Evolutionary conservation across 2,113 vertebrate genomes (phyloP), one percentile per base, ranked within the genome.

Genomic region (Triplophysa dalaica): DNA sequence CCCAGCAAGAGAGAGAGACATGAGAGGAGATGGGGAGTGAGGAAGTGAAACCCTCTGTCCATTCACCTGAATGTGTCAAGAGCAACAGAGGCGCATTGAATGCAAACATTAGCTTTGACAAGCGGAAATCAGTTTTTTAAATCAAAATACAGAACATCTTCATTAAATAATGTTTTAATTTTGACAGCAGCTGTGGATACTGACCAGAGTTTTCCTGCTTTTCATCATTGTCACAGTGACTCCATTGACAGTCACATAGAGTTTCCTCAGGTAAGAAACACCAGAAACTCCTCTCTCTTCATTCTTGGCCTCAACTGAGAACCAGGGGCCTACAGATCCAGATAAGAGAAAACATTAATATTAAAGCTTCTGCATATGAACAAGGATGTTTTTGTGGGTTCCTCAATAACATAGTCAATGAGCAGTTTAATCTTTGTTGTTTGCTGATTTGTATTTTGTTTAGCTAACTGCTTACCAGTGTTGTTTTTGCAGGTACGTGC

Each of bases 261-360:
- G 86, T 68, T 92, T 92, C 29, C 82, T 90, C 50, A 94, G 87
- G 86, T 90, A 93, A 69, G 94, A 92, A 16, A 91, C 52, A 0
- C 91, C 93, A 24, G 87, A 1, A 26, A 84, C 52, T 0, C 91
- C 93, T 69, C 90, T 82, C 56, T 92, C 89, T 60, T 95, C 92
- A n/a, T 93, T 94, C 80, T 94, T 94, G 0, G 77, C 93, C 29
- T 90, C 90, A 74, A 95, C 90, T 41, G 92, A 94, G 81, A 95
- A 96, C 90, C 90, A 92, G 0, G 92, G 90, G 56, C 90, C 94
- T 93, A 43, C 16, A 50, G 45, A 64, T 21, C 41, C 21, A 63
- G 21, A 76, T 9, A 17, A 54, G 19, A 24, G 24, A 24, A 70
- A 9, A 45, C 11, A 45, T 45, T 45, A 10, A 38, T 45, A 45